Evolutionary conservation across 2,113 vertebrate genomes (phyloP), one percentile per base, ranked within the genome.

Genomic region (Astatotilapia flaviijosephi): DNA sequence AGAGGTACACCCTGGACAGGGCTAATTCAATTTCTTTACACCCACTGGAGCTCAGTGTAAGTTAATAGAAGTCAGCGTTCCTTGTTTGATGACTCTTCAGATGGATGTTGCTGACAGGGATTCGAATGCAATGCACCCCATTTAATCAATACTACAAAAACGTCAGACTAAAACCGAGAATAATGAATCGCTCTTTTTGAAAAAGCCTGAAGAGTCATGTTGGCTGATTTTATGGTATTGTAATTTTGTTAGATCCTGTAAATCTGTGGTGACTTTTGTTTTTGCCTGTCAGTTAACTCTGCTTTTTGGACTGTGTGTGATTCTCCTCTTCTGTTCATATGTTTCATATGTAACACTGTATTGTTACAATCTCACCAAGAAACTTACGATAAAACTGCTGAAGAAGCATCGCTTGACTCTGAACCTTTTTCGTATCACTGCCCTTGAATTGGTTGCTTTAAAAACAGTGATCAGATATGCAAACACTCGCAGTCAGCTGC

Each of bases 311-410:
- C 37, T 80, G 35, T 91, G 79, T 91, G 79, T 9, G 54, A 51
- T 75, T 79, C 47, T 80, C 79, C 77, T 55, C 81, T 37, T 40
- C 37, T 75, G 21, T 47, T 23, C 81, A 7, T 88, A 56, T 82
- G 53, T 91, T 84, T 87, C 35, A 51, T 83, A 85, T 89, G 88
- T 68, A 82, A 89, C 80, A 54, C 19, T 79, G 81, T 37, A 58
- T 86, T 77, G 80, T 90, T 83, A 84, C 79, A 84, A 83, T 88
- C 87, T 87, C n/a, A 86, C 73, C 87, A 89, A 84, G 42, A 82
- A 53, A 90, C 54, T 81, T 86, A 85, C 53, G 45, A 92, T 91
- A 86, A 91, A 94, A 84, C 53, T 45, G 26, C 49, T 79, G 77
- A 82, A 65, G 40, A 84, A 83, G 54, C 83, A 42, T 54, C 11